Base-by-base conservation (phyloP, 2,888 invertebrate species). In the Andrena minutula region DNA sequence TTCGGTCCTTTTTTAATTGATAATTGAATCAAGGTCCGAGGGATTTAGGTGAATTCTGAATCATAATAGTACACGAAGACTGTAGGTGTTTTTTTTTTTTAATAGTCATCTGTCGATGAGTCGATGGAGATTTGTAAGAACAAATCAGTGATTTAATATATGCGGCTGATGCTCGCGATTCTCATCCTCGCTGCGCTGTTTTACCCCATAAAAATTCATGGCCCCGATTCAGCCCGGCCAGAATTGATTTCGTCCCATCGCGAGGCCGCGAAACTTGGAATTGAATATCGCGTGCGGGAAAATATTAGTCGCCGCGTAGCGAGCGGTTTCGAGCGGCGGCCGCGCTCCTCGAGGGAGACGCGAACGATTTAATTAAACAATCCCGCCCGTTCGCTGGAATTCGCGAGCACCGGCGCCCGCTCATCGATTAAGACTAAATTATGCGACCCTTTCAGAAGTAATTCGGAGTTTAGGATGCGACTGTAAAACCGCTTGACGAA, bases 401-500 rank as follows among this genome's bases (percentile, higher is more conserved):
- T 81, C 75, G 58, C 68, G 72, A 8, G 64, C 51, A 49, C n/a
- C 16, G 41, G 35, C 12, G n/a, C 41, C 60, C 51, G 69, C 7
- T 35, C 60, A 83, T 88, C 78, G 86, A 85, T 88, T 88, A 86
- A 84, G 83, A 74, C 65, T 77, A 74, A 88, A 86, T 88, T 84
- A 79, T 79, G 75, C 74, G 58, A n/a, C 84, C 68, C 78, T 80
- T 88, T 86, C 68, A 47, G 51, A 77, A 79, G 79, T 86, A 86
- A 88, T 82, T 82, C 74, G 63, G 81, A 86, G 76, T 84, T 87
- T 87, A 71, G 69, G 74, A 78, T 65, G 72, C 84, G 35, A 79
- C 73, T 75, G 80, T 75, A 82, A 89, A 89, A 88, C 85, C 79
- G 60, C 53, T 56, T 81, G 88, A 85, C 76, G 75, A 82, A 90